Conservation (phyloP, 2,888 invertebrate species). For the Cataglyphis rosenhaueri region DNA sequence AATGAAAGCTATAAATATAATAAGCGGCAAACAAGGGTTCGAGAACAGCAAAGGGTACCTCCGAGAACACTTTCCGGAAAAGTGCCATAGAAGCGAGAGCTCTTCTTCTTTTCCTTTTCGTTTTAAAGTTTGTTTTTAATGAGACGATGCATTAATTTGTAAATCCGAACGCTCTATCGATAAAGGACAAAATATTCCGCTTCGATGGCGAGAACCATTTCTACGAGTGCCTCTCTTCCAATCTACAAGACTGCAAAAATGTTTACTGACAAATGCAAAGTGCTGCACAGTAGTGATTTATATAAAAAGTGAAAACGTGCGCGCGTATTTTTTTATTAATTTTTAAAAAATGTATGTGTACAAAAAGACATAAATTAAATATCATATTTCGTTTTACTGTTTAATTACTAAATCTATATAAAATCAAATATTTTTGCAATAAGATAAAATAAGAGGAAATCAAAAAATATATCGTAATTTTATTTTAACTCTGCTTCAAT, state of each 20-base stretch:
- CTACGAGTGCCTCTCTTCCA: conserved; percentile 10
- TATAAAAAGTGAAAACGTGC: conserved; percentile 9
- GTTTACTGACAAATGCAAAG: neutral
- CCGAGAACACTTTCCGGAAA: conserved; percentile 36
- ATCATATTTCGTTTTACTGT: neutral
- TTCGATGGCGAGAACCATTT: neutral
- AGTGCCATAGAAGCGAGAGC: conserved; percentile 60
- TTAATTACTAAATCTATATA: neutral
- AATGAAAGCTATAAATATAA: conserved; percentile 46
- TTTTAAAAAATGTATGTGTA: conserved; percentile 9
- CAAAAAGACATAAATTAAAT: neutral
- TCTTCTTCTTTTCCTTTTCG: conserved; percentile 42
- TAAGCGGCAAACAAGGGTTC: conserved; percentile 33
- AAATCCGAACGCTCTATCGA: conserved; percentile 27
- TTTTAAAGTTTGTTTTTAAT: conserved; percentile 48
- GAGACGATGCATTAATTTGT: conserved; percentile 52
- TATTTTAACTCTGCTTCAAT: neutral
- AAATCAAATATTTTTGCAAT: neutral
- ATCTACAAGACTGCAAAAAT: conserved; percentile 15
- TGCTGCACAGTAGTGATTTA: conserved; percentile 11
- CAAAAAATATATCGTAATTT: neutral
- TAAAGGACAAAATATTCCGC: conserved; percentile 23
- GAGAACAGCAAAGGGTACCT: conserved; percentile 32
- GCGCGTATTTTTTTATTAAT: neutral
- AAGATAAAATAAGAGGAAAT: neutral